Evolutionary conservation across 1,140 invertebrate genomes (phyloP).

Genomic region (Cyclina sinensis): DNA sequence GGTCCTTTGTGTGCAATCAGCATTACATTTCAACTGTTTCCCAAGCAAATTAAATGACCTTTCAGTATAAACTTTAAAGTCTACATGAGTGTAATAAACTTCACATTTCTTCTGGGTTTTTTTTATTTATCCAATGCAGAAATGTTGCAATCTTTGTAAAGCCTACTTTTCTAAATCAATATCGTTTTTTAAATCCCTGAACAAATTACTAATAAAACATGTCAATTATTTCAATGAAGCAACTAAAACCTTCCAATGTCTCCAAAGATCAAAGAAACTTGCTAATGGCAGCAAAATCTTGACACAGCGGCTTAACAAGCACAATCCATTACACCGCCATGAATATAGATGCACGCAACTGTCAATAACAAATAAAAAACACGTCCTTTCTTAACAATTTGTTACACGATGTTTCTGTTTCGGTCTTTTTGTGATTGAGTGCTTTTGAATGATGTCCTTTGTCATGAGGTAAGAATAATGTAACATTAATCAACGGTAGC

Average conservation of each 20-base stretch:
- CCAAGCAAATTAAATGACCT: too few species aligned
- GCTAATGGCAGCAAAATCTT: constrained; percentile 22
- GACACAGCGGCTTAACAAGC: neutral
- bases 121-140: too few species aligned
- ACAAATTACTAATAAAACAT: neutral
- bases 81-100: too few species aligned
- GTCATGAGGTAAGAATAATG: neutral
- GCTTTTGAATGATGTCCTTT: neutral
- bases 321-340: neutral
- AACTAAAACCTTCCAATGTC: constrained; percentile 5
- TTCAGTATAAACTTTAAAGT: too few species aligned
- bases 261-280: constrained; percentile 8
- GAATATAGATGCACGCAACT: neutral
- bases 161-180: neutral
- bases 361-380: neutral
- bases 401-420: neutral
- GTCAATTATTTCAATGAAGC: constrained; percentile 5
- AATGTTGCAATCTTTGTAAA: neutral
- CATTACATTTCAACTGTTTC: too few species aligned
- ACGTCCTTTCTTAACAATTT: neutral
- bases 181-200: neutral
- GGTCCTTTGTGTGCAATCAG: too few species aligned
- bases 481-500: too few species aligned
- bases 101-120: too few species aligned
- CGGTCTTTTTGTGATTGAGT: neutral